Percentiles rank a stretch among this genome's conserved stretches.
These are phyloP conservation scores for Trichonephila clavipes DNA, from an alignment of 1,140 invertebrate species.

Conservation along the genomic window DNA sequence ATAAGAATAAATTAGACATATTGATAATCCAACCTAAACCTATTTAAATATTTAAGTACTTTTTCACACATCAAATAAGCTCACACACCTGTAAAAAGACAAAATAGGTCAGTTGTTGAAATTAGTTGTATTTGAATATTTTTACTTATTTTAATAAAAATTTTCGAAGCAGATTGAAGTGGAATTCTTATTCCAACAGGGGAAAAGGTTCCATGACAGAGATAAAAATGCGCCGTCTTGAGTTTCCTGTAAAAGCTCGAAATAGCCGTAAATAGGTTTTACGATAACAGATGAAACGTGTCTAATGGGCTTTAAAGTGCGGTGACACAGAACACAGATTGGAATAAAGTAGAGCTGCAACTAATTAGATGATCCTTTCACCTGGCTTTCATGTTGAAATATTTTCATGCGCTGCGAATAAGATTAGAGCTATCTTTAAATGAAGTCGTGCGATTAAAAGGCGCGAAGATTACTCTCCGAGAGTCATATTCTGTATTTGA, in stretches of 20 bases:
- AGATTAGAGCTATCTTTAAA: background rate
- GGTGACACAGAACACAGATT: background rate
- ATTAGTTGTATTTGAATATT: too few species aligned
- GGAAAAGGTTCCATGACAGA: too few species aligned
- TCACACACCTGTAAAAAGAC: too few species aligned
- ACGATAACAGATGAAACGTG: background rate
- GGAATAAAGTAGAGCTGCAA: background rate
- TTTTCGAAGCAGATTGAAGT: too few species aligned
- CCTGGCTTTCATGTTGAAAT: conserved; percentile 4
- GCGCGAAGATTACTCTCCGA: background rate
- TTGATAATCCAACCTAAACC: too few species aligned
- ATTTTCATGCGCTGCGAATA: background rate
- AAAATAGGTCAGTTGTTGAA: too few species aligned
- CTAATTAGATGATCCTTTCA: conserved; percentile 3
- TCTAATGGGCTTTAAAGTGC: background rate
- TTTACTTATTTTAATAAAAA: too few species aligned
- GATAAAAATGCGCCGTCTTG: too few species aligned
- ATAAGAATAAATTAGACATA: too few species aligned
- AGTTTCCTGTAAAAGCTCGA: background rate
- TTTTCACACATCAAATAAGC: too few species aligned
- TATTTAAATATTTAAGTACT: too few species aligned
- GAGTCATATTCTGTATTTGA: background rate
- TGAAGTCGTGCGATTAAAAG: background rate
- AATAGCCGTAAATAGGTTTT: background rate
- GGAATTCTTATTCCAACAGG: too few species aligned